Percentiles rank a stretch among this genome's conserved stretches.
Evolutionary conservation across 2,888 invertebrate genomes (phyloP).

Genomic region (Carabus problematicus): DNA sequence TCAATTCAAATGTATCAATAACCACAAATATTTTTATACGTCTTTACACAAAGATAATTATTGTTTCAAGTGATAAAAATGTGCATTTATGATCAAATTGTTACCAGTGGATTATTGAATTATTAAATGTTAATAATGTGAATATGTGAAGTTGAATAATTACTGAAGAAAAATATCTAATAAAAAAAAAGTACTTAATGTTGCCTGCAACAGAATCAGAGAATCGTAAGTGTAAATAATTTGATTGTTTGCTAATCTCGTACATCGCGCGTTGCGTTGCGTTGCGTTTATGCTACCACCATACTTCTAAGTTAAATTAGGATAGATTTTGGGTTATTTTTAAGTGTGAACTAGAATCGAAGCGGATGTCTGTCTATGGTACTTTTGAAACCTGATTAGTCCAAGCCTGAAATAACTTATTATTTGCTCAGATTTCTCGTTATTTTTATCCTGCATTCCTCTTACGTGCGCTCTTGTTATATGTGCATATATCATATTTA

Average conservation of each 20-base stretch:
- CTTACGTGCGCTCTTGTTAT: constrained; percentile 16
- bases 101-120: constrained; percentile 7
- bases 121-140: constrained; percentile 13
- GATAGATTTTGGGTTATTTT: constrained; percentile 35
- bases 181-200: constrained; percentile 28
- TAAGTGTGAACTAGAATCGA: constrained; percentile 21
- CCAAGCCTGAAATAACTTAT: constrained; percentile 39
- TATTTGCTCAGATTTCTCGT: constrained; percentile 41
- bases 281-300: constrained; percentile 6
- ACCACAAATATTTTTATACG: too few relatives aligned
- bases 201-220: constrained; percentile 30
- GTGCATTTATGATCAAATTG: neutral
- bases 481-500: constrained; percentile 25
- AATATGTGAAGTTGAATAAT: constrained; percentile 21
- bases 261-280: neutral
- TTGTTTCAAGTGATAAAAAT: neutral
- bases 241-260: constrained; percentile 25
- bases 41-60: neutral
- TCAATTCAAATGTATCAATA: too few relatives aligned
- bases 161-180: constrained; percentile 3
- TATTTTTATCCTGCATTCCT: constrained; percentile 40
- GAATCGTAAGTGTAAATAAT: constrained; percentile 30
- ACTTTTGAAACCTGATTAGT: constrained; percentile 42
- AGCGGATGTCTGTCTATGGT: constrained; percentile 37
- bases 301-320: constrained; percentile 24